phyloP scores from a whole-genome alignment of 2,113 vertebrate species.

The Carassius auratus region DNA sequence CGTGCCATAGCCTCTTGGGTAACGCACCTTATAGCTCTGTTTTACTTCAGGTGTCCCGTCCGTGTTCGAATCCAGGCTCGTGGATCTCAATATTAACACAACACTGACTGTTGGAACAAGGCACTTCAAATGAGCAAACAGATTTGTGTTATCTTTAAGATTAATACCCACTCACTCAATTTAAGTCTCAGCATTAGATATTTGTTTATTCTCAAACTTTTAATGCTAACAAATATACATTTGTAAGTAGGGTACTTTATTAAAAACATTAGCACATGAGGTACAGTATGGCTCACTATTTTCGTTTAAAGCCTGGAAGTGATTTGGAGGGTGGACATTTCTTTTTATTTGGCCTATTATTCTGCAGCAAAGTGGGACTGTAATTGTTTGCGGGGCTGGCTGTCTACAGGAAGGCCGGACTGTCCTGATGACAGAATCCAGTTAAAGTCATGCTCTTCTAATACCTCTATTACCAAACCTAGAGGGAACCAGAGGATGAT shows the following conservation, averaged over 20 bases:
- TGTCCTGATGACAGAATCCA: slow-evolving; percentile 18
- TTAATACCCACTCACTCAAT: no score
- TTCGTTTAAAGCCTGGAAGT: background rate
- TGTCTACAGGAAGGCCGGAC: slow-evolving; percentile 5
- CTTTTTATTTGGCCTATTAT: background rate
- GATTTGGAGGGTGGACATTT: background rate
- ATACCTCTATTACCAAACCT: slow-evolving; percentile 15
- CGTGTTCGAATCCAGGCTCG: no score
- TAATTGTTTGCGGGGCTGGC: slow-evolving; percentile 41
- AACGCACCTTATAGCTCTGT: no score
- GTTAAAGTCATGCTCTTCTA: slow-evolving; percentile 6
- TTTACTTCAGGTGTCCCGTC: no score
- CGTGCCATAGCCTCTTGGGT: no score
- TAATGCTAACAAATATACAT: background rate
- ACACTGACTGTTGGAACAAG: no score
- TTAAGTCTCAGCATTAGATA: no score
- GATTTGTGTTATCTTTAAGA: no score
- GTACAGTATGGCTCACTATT: background rate
- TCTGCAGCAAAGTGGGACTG: background rate
- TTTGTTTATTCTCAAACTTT: background rate
- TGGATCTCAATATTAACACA: no score
- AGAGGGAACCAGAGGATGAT: slow-evolving; percentile 21
- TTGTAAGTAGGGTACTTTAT: background rate
- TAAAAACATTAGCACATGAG: background rate
- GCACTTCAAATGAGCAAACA: no score